Evolutionary conservation across 2,888 invertebrate genomes (phyloP), one percentile per base, ranked within the genome.

Genomic region (Xestoiulus laeticollis): DNA sequence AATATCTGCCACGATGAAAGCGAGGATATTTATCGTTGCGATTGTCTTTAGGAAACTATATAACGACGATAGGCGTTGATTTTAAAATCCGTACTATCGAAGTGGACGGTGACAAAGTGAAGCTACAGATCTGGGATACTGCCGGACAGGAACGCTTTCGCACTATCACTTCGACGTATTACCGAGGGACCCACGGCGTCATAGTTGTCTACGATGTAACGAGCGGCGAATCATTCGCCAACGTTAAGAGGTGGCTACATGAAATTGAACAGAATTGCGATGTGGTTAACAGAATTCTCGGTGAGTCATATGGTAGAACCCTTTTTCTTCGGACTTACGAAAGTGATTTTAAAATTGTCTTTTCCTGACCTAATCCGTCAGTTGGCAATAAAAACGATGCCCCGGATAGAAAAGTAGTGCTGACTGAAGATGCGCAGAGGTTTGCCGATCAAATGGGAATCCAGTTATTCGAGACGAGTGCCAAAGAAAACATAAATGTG

Each of bases 201-300:
- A 98, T 99, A 91, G 98, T 99, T 85, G 99, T 99, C 19, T 99
- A 99, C 93, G 99, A 99, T 94, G 99, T 99, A 87, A 98, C 97
- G 89, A 98, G 97, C 92, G 99, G 99, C 82, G 99, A 99, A 92
- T 98, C 99, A 87, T 99, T 99, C 93, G 98, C 98, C 89, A 99
- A 99, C 93, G 99, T 99, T 1, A 98, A 99, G 92, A 94, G 99
- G 92, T 99, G 99, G 99, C 94, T 99, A 87, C 98, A 98, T 92
- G 99, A 99, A 94, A 99, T 99, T 90, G 99, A 99, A 92, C 97
- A 98, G 92, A 99, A 99, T 94, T 99, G 99, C 95, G 99, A 99
- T 94, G 97, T 98, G 91, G 99, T 99, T 90, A 98, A 98, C 94
- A 96, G 97, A 95, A 97, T 99, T 92, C 94, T 99, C 94, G 97